Conservation (phyloP, 2,113 vertebrate genomes). For the Toxotes jaculatrix region DNA sequence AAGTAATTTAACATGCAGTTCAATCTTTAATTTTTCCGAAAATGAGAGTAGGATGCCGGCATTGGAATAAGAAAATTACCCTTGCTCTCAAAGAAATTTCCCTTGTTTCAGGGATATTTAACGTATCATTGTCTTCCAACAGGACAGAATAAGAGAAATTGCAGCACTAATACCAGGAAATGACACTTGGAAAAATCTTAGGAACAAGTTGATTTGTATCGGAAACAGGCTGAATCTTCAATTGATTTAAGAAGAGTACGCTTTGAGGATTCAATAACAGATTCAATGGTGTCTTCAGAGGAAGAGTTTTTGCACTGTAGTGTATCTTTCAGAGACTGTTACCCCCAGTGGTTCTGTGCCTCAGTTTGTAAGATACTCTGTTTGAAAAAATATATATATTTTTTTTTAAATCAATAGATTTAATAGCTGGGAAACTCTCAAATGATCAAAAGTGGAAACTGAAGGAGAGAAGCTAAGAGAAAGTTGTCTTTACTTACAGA, state of each 20-base stretch:
- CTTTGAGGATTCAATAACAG: conserved; percentile 19
- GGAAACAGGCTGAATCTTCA: not conserved
- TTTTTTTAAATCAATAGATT: conserved; percentile 31
- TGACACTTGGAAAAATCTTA: not conserved
- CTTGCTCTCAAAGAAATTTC: not conserved
- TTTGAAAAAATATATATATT: conserved; percentile 1
- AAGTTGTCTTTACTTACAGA: not conserved
- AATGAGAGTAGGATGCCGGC: not conserved
- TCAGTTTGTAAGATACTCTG: not conserved
- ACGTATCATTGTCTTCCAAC: not conserved
- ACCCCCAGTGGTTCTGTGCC: not conserved
- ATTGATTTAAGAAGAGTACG: not conserved
- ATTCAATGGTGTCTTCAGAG: not conserved
- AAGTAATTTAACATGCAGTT: conserved; percentile 21
- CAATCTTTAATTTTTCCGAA: not conserved
- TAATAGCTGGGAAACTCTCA: not conserved
- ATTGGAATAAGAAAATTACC: conserved; percentile 7
- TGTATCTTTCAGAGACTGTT: not conserved
- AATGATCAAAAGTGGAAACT: conserved; percentile 22
- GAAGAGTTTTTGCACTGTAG: not conserved
- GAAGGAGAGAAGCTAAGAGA: not conserved
- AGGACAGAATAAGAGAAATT: not conserved
- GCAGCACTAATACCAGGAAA: not conserved
- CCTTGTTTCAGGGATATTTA: conserved; percentile 11
- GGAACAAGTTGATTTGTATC: not conserved